Conservation (phyloP, 2,888 invertebrate genomes). For the Doris montereyensis region DNA sequence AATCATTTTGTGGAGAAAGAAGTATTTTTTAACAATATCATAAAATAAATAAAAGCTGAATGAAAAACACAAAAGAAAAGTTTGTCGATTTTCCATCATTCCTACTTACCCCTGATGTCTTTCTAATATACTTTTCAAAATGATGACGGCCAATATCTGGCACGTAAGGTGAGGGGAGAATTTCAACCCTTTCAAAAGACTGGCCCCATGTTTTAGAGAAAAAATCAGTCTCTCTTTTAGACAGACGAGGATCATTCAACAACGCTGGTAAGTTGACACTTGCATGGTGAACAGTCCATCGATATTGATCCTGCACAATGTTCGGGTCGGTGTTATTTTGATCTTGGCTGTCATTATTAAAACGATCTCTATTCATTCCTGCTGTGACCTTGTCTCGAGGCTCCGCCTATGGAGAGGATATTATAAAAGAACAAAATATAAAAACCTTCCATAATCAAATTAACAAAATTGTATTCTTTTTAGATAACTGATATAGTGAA, state of each 20-base stretch:
- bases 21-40: neutral
- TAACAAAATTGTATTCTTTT: neutral
- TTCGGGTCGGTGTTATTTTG: conserved; percentile 57
- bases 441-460: neutral
- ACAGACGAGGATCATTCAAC: conserved; percentile 89
- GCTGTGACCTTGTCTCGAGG: conserved; percentile 39
- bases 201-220: conserved; percentile 99
- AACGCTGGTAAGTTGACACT: conserved; percentile 96
- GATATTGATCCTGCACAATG: conserved; percentile 69
- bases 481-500: too few species aligned
- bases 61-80: neutral
- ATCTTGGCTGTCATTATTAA: conserved; percentile 17
- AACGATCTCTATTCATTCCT: conserved; percentile 16
- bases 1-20: neutral
- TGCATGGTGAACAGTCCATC: conserved; percentile 90
- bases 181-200: conserved; percentile 86
- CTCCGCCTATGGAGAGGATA: conserved; percentile 36
- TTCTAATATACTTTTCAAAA: conserved; percentile 90
- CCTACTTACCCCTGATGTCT: conserved; percentile 74
- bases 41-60: neutral
- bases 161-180: conserved; percentile 85
- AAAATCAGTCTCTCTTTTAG: conserved; percentile 85
- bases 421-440: neutral
- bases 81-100: too few species aligned
- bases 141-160: conserved; percentile 87